Evolutionary conservation across 2,797 vertebrate species (phyloP).

Genomic region (Trematomus bernacchii): DNA sequence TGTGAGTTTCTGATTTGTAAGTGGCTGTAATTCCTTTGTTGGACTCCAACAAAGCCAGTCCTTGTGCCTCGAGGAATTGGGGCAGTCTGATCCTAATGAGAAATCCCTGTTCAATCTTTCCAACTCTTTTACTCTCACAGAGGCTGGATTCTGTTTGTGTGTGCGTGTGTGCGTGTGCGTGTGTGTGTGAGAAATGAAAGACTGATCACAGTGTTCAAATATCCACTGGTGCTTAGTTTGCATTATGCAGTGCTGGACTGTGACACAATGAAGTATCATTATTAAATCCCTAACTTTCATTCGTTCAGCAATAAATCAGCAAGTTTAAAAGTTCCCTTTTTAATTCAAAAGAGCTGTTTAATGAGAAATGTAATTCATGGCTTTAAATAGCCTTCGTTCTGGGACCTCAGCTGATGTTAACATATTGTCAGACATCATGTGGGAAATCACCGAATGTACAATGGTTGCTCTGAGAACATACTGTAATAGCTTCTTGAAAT

Average conservation of each 20-base stretch:
- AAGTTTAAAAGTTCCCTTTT: conserved; percentile 35
- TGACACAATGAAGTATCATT: conserved; percentile 56
- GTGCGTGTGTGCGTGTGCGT: conserved; percentile 21
- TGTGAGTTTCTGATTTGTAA: conserved; percentile 62
- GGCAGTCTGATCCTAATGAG: conserved; percentile 81
- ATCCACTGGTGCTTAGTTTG: conserved; percentile 58
- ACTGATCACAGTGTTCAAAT: conserved; percentile 43
- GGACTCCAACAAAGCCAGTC: conserved; percentile 76
- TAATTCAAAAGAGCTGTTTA: conserved; percentile 32
- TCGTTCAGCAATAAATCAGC: conserved; percentile 38
- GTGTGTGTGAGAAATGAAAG: neutral
- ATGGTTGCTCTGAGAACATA: neutral
- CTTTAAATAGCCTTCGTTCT: conserved; percentile 12
- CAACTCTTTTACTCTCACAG: conserved; percentile 61
- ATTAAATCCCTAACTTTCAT: conserved; percentile 54
- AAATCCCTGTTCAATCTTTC: conserved; percentile 78
- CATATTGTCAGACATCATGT: conserved; percentile 30
- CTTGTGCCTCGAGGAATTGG: conserved; percentile 81
- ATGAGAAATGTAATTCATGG: conserved; percentile 32
- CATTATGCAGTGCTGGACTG: conserved; percentile 46
- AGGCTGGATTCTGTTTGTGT: conserved; percentile 36
- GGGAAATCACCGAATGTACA: conserved; percentile 6
- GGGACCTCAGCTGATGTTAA: conserved; percentile 22
- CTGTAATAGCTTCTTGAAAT: neutral
- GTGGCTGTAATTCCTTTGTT: conserved; percentile 80